Base-by-base conservation (phyloP, 2,888 invertebrate species). In the Dione juno region DNA sequence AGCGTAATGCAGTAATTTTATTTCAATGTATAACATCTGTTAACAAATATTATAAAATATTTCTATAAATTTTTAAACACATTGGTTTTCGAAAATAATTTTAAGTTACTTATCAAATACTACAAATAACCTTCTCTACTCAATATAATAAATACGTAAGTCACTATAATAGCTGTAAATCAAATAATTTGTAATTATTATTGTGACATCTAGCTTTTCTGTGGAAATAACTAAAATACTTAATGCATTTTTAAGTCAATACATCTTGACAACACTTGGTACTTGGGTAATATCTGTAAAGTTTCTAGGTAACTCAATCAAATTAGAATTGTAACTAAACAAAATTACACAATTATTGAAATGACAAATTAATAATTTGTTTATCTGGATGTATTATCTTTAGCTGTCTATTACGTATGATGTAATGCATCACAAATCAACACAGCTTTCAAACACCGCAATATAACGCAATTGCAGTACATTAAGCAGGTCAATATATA, bases 311-410 rank as follows among this genome's bases (percentile, higher is more conserved):
- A 48, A 0, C 5, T 48, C 48, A 16, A 19, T 16, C 48, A 48
- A 48, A 48, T 48, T 11, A 50, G 16, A 50, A 50, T 11, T 11
- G 11, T 11, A 21, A 19, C 19, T 37, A 37, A 40, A 57, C n/a
- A 57, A 40, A 37, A 35, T 73, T 54, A n/a, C 68, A 41, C 19
- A 71, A 71, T 61, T 2, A 35, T 3, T 45, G 8, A 57, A 64
- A 69, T 71, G 74, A 72, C 70, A 73, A 72, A 71, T 76, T 73
- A 66, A 71, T 69, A 52, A 59, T 53, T 41, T 21, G 40, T 71
- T 72, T 74, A 76, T 75, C 71, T 52, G 13, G 41, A 19, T 63
- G 45, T 61, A 35, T 74, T 57, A 74, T 74, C 71, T 69, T 35
- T 16, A 57, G 67, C 48, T 67, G 66, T 71, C 54, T 28, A 43